phyloP scores from a whole-genome alignment of 2,113 vertebrate species.

The Emydura subglobosa region DNA sequence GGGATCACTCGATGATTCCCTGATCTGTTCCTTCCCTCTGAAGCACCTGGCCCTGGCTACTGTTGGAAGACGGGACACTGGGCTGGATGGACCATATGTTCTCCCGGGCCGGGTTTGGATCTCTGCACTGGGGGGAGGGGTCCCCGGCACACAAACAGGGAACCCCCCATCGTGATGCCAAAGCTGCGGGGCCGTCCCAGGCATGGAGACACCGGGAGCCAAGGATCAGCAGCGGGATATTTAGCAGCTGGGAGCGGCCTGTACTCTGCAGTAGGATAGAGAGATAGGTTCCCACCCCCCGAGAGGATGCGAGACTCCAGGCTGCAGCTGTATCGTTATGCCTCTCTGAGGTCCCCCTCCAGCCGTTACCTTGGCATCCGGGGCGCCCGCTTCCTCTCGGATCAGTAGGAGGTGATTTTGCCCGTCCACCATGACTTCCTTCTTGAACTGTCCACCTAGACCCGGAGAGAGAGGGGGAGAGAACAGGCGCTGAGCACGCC shows the following conservation, averaged over 20 bases:
- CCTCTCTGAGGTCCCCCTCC: fast-evolving
- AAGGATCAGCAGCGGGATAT: not conserved
- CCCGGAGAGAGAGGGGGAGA: not conserved
- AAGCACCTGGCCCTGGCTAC: too few species aligned
- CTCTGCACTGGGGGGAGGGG: not conserved
- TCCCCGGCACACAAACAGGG: too few species aligned
- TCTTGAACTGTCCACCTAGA: constrained; percentile 93
- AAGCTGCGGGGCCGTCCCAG: not conserved
- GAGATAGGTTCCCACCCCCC: not conserved
- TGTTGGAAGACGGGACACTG: too few species aligned
- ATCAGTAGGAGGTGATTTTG: constrained; percentile 94
- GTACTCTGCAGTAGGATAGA: too few species aligned
- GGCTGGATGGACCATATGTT: too few species aligned
- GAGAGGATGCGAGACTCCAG: not conserved
- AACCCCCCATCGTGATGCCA: not conserved
- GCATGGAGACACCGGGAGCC: not conserved
- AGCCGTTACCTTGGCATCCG: constrained; percentile 86
- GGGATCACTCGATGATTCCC: too few species aligned
- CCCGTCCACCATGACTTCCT: constrained; percentile 92
- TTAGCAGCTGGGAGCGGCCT: too few species aligned
- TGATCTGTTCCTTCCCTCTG: too few species aligned
- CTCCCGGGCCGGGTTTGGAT: not conserved
- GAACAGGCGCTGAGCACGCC: not conserved
- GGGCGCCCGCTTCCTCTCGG: constrained; percentile 90
- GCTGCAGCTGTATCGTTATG: too few species aligned